Percentiles rank a stretch among this genome's conserved stretches.
Evolutionary conservation across 2,113 vertebrate species (phyloP).

Genomic region (Tychaedon coryphoeus): DNA sequence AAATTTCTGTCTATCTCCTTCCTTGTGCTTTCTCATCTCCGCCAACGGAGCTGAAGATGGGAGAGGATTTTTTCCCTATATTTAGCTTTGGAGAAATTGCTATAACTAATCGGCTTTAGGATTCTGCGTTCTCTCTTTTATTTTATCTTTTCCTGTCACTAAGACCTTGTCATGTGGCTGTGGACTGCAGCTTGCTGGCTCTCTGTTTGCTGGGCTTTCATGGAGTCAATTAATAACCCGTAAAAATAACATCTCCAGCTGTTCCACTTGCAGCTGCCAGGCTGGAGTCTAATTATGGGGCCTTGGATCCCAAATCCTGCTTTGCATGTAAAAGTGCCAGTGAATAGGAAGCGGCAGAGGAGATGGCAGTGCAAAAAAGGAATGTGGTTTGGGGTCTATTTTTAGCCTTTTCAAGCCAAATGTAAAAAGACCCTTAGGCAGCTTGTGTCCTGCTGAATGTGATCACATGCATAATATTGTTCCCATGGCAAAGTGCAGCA

Average conservation of each 20-base stretch:
- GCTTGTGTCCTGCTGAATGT: conserved; percentile 37
- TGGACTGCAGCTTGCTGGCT: neutral
- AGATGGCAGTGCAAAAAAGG: neutral
- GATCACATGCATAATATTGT: neutral
- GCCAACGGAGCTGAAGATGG: neutral
- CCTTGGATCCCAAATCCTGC: neutral
- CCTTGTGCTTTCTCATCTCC: neutral
- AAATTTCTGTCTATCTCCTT: conserved; percentile 12
- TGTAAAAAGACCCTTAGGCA: conserved; percentile 31
- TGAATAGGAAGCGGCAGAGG: neutral
- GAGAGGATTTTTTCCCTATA: conserved; percentile 20
- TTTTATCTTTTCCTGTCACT: conserved; percentile 27
- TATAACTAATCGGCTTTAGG: conserved; percentile 26
- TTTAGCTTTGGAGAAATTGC: conserved; percentile 49
- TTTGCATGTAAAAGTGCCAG: neutral
- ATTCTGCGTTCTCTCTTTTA: neutral
- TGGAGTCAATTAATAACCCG: conserved; percentile 13
- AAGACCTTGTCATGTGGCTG: neutral
- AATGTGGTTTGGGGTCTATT: conserved; percentile 19
- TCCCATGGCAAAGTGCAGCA: neutral
- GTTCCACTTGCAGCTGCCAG: neutral
- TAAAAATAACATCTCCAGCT: conserved; percentile 48
- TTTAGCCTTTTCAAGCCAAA: conserved; percentile 54
- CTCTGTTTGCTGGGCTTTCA: neutral
- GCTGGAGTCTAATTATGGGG: neutral